Evolutionary conservation across 2,113 vertebrate genomes (phyloP), one percentile per base, ranked within the genome.

Genomic region (Recurvirostra avosetta): DNA sequence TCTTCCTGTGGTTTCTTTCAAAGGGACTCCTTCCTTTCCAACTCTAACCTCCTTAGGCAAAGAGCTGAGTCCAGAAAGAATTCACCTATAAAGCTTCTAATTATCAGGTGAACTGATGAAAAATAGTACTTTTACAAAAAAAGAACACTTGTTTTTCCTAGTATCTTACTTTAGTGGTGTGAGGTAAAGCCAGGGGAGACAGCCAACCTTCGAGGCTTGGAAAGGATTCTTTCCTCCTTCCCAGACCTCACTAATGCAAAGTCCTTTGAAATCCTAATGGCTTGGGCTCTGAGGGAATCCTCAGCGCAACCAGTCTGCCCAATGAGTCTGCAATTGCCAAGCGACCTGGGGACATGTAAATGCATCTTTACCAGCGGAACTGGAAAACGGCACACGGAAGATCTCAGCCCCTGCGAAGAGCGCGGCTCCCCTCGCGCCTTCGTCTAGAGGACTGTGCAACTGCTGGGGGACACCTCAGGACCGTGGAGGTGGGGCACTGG

Each of bases 1-100:
- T 76, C 78, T 59, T 90, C 88, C 82, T 72, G 82, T 59, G 82
- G 70, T 94, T 96, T 92, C 70, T 82, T 78, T 96, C 94, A 92
- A 87, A 92, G 66, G 32, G 65, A 67, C 32, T 11, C 81, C 78
- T 89, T 90, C 53, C 65, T 78, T 78, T 82, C 58, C 75, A 86
- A 32, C 84, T 74, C n/a, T 49, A 47, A 92, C 40, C 74, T 94
- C 82, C 86, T 94, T n/a, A 92, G 75, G 88, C 82, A 71, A 92
- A 40, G 61, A 76, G 41, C n/a, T 67, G 43, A 92, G 56, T 82
- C 62, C 79, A 78, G 70, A 83, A 93, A 90, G 40, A 86, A 86
- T 62, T 79, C 1, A 71, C 30, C 74, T 76, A 21, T 52, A 82
- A 72, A 90, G 65, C 38, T 79, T 88, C 70, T 74, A 62, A 81